phyloP scores from a whole-genome alignment of 2,888 invertebrate species.

The Himalopsyche kuldschensis region DNA sequence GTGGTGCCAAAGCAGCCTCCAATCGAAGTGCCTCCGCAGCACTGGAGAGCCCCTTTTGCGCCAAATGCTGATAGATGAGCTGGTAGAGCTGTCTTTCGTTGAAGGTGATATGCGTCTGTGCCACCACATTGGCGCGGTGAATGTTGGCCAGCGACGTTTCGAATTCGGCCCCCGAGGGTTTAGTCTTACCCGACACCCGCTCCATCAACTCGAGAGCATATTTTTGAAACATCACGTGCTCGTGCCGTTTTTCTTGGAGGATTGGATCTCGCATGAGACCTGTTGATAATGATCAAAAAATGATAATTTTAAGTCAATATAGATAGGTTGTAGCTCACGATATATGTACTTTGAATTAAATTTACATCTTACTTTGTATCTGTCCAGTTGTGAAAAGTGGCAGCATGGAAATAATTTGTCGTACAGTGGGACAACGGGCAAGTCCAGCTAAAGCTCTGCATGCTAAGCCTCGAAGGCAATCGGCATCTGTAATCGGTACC shows the following conservation, averaged over 20 bases:
- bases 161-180: conserved; percentile 71
- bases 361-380: conserved; percentile 69
- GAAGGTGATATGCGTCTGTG: conserved; percentile 93
- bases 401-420: conserved; percentile 93
- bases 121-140: conserved; percentile 92
- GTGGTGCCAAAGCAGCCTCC: conserved; percentile 71
- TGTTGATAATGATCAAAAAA: conserved; percentile 47
- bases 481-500: conserved; percentile 95
- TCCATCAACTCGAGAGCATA: conserved; percentile 90
- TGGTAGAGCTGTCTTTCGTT: conserved; percentile 92
- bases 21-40: conserved; percentile 73
- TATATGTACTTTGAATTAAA: neutral
- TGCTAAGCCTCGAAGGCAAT: conserved; percentile 89
- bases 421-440: conserved; percentile 88
- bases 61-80: conserved; percentile 86
- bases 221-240: conserved; percentile 94
- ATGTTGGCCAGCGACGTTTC: conserved; percentile 88
- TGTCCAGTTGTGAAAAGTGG: conserved; percentile 92
- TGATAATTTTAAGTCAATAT: neutral
- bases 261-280: conserved; percentile 95
- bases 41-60: conserved; percentile 71
- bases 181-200: conserved; percentile 84
- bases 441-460: conserved; percentile 92
- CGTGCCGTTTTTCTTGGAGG: conserved; percentile 91
- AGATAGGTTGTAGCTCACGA: no score